Base-by-base conservation (phyloP, 2,797 vertebrate species). In the Euthynnus affinis region DNA sequence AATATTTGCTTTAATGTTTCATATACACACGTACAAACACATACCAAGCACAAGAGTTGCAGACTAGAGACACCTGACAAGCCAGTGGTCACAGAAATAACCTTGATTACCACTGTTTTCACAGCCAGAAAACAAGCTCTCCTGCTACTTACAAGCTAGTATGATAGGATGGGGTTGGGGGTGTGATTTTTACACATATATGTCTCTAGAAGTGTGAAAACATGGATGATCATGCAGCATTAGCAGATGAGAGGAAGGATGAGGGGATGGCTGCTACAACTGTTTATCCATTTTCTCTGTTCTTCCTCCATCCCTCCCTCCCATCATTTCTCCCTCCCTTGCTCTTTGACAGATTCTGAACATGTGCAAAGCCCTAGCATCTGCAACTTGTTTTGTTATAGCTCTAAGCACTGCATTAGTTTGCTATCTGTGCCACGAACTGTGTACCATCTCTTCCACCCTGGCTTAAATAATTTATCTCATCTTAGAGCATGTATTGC, bases 401-500 rank as follows among this genome's bases (percentile, higher is more conserved):
- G 69, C 87, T 75, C 55, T 37, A n/a, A 84, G 76, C 67, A 49
- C 58, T 76, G 37, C 73, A 25, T 86, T 80, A 56, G 25, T 82
- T 67, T 49, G 58, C 76, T 69, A 40, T 85, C 73, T 80, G 64
- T 74, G 76, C 80, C 69, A 56, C 88, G 81, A 91, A 76, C 76
- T 90, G 49, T 82, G 74, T 42, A 70, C 64, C 72, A 63, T 76
- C 83, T 87, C 67, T 66, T 37, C 4, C 80, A 85, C 90, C 89
- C 86, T 60, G 56, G 40, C 85, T 93, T 94, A 89, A 95, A 87
- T 95, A 95, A 95, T 95, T 93, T 3, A 84, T 94, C 80, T 91
- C 87, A 81, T 94, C 91, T 94, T 56, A 78, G 93, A 92, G 90
- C 91, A 78, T 85, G 85, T 91, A 91, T 92, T 89, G 80, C 68